Evolutionary conservation across 2,113 vertebrate genomes (phyloP).

Genomic region (Panthera leo): DNA sequence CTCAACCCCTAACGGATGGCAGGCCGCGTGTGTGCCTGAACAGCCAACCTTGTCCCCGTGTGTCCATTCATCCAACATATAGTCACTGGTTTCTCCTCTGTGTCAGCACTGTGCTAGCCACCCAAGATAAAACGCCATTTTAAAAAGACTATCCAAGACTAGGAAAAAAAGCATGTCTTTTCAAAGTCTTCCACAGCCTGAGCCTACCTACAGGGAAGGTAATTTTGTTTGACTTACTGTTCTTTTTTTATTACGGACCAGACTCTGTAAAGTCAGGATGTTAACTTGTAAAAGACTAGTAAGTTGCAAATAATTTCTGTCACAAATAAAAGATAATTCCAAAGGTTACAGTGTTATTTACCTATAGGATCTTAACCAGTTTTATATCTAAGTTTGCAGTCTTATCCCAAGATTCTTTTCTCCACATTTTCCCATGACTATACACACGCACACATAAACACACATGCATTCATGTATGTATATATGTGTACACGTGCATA

Average conservation of each 20-base stretch:
- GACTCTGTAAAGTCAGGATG: background rate
- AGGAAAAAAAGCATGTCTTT: background rate
- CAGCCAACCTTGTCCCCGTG: background rate
- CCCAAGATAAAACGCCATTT: background rate
- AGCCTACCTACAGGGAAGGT: background rate
- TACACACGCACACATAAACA: accelerated
- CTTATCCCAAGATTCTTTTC: background rate
- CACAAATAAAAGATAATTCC: background rate
- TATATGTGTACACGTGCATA: background rate
- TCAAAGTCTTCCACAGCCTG: background rate
- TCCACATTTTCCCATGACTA: background rate
- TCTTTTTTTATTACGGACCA: background rate
- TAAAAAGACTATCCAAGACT: background rate
- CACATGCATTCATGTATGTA: no score
- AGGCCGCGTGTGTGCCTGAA: accelerated
- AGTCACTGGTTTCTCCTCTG: background rate
- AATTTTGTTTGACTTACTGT: background rate
- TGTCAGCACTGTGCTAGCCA: background rate
- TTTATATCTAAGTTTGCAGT: background rate
- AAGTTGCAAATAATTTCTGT: background rate
- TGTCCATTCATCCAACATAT: background rate
- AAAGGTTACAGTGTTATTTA: background rate
- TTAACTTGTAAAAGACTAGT: background rate
- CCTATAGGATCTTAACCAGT: background rate
- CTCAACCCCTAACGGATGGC: background rate